Evolutionary conservation across 2,888 invertebrate species (phyloP).

Genomic region (Tenthredo amoena): DNA sequence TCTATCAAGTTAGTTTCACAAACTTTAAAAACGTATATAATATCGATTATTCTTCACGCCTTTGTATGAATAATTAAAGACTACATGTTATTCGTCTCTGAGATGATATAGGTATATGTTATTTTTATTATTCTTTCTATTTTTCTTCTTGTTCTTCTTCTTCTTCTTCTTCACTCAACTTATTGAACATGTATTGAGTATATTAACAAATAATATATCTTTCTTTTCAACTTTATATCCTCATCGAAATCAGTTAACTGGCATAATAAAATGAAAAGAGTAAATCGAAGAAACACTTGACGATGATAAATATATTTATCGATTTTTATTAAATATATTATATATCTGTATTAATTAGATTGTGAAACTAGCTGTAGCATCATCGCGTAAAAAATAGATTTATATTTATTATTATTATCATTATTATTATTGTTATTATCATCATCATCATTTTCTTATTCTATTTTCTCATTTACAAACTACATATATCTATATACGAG

Average conservation of each 20-base stretch:
- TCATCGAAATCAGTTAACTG: neutral
- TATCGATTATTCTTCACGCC: neutral
- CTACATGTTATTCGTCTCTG: neutral
- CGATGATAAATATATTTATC: neutral
- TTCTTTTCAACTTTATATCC: neutral
- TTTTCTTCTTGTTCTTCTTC: neutral
- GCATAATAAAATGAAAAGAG: neutral
- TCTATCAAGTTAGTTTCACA: slow-evolving; percentile 40
- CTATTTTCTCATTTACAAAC: neutral
- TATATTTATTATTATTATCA: neutral
- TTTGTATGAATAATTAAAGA: neutral
- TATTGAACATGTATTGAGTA: neutral
- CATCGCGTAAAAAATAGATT: neutral
- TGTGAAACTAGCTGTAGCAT: slow-evolving; percentile 37
- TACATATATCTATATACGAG: neutral
- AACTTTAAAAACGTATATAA: neutral
- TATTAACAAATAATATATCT: neutral
- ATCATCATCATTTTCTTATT: neutral
- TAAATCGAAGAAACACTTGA: neutral
- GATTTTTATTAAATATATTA: neutral
- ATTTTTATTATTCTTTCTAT: neutral
- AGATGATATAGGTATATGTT: neutral
- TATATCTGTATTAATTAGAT: neutral
- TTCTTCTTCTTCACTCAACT: neutral
- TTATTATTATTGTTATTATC: neutral